Evolutionary conservation across 2,797 vertebrate species (phyloP).

Genomic region (Xenentodon cancila): DNA sequence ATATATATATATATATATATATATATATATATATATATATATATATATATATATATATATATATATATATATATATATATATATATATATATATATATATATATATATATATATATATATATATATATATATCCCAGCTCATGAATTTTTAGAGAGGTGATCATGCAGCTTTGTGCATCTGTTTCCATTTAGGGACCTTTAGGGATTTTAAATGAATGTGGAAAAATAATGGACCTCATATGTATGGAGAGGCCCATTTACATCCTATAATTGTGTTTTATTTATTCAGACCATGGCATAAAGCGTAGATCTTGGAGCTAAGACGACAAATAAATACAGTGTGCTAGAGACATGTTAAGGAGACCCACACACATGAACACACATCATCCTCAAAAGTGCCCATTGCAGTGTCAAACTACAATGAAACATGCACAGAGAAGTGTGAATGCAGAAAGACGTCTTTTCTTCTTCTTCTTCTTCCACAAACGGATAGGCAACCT

Average conservation of each 20-base stretch:
- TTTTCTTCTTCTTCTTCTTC: neutral
- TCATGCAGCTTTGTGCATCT: slow-evolving; percentile 56
- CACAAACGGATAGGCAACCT: slow-evolving; percentile 3
- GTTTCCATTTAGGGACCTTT: slow-evolving; percentile 66
- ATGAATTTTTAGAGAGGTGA: slow-evolving; percentile 38
- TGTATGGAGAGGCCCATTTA: slow-evolving; percentile 59
- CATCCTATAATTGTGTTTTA: slow-evolving; percentile 60
- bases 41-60: no score
- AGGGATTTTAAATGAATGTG: slow-evolving; percentile 61
- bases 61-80: no score
- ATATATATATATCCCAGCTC: no score
- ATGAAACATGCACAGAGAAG: slow-evolving; percentile 21
- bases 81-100: no score
- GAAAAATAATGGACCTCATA: slow-evolving; percentile 58
- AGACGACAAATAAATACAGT: slow-evolving; percentile 34
- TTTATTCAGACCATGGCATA: slow-evolving; percentile 60
- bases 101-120: no score
- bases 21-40: no score
- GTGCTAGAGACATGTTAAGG: slow-evolving; percentile 17
- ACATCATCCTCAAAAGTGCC: slow-evolving; percentile 7
- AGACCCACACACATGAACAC: slow-evolving; percentile 21
- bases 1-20: no score
- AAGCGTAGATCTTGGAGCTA: slow-evolving; percentile 32
- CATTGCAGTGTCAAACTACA: slow-evolving; percentile 6
- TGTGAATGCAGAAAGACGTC: neutral